Conservation (phyloP, 1,140 invertebrate species). For the Zaprionus vittiger region DNA sequence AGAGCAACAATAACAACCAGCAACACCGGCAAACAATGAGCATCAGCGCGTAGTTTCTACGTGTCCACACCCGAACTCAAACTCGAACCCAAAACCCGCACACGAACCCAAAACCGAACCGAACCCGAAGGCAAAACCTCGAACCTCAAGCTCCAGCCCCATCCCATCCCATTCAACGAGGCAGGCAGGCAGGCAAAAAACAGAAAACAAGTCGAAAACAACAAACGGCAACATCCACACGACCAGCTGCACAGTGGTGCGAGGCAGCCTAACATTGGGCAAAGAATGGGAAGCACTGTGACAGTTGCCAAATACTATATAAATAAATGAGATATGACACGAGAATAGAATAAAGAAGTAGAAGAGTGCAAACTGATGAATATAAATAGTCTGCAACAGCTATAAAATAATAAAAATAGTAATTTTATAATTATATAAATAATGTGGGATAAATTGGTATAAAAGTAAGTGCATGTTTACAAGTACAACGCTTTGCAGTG, state of each 20-base stretch:
- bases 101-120: background rate
- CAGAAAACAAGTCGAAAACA: slow-evolving; percentile 31
- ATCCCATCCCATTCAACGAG: background rate
- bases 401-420: too few species aligned
- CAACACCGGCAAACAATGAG: slow-evolving; percentile 42
- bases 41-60: slow-evolving; percentile 26
- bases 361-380: background rate
- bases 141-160: slow-evolving; percentile 10
- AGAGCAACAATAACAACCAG: slow-evolving; percentile 19
- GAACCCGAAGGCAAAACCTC: background rate
- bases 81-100: background rate
- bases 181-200: slow-evolving; percentile 17
- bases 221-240: slow-evolving; percentile 32
- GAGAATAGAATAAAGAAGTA: background rate
- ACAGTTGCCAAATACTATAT: background rate
- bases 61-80: background rate
- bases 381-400: too few species aligned
- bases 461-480: too few species aligned
- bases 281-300: background rate
- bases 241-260: slow-evolving; percentile 34
- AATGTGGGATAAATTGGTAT: too few species aligned
- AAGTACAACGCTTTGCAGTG: too few species aligned
- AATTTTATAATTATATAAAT: too few species aligned
- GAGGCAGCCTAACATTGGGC: background rate
- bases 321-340: background rate